Conservation (phyloP, 2,797 vertebrate genomes). For the Melanotaenia trifasciata region DNA sequence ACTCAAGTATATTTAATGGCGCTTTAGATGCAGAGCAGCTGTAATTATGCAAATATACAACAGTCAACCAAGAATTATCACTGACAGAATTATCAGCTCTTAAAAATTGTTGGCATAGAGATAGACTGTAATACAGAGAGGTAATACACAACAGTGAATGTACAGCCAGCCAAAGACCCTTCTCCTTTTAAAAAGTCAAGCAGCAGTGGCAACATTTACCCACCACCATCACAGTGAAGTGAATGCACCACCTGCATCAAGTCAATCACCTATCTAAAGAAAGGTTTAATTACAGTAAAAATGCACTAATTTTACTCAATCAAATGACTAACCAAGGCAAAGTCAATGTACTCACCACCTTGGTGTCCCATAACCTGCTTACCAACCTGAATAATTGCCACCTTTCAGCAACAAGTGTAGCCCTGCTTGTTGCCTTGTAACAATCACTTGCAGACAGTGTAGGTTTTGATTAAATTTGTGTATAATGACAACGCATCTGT, state of each 20-base stretch:
- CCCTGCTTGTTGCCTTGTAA: slow-evolving; percentile 29
- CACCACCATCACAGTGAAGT: neutral
- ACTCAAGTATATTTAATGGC: slow-evolving; percentile 56
- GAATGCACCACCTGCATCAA: slow-evolving; percentile 1
- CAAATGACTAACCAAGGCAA: slow-evolving; percentile 9
- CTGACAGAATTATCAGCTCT: neutral
- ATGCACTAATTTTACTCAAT: neutral
- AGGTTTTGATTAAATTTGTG: slow-evolving; percentile 22
- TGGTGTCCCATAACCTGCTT: slow-evolving; percentile 56
- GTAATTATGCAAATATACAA: slow-evolving; percentile 47
- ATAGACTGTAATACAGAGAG: neutral
- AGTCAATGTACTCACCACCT: slow-evolving; percentile 18
- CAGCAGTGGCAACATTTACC: neutral
- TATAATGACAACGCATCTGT: neutral
- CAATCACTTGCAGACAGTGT: slow-evolving; percentile 10
- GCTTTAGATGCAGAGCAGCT: slow-evolving; percentile 40
- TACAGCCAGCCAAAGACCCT: neutral
- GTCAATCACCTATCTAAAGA: slow-evolving; percentile 3
- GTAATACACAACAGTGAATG: neutral
- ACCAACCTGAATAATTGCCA: slow-evolving; percentile 57
- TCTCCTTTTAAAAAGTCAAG: neutral
- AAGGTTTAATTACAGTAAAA: neutral
- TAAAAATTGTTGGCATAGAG: slow-evolving; percentile 1
- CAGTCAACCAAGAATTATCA: slow-evolving; percentile 18
- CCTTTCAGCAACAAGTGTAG: slow-evolving; percentile 41